Evolutionary conservation across 2,797 vertebrate species (phyloP).

Genomic region (Phoebastria nigripes): DNA sequence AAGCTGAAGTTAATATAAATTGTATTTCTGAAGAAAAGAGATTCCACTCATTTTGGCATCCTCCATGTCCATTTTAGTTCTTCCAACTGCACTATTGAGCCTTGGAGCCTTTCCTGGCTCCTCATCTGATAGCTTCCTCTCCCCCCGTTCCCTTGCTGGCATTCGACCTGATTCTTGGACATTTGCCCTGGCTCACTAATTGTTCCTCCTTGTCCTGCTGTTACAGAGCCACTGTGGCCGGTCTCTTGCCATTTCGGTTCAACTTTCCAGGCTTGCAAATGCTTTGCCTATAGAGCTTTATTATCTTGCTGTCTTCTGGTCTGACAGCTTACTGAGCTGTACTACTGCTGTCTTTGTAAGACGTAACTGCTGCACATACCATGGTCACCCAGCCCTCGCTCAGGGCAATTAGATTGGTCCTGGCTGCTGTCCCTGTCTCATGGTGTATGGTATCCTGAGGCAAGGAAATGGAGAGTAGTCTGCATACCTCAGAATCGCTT

Average conservation of each 20-base stretch:
- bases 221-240: rapidly evolving
- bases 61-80: neutral
- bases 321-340: neutral
- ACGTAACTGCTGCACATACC: rapidly evolving
- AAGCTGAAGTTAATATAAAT: neutral
- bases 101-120: slow-evolving; percentile 33
- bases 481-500: neutral
- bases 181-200: slow-evolving; percentile 5
- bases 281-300: neutral
- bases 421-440: neutral
- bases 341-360: neutral
- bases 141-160: slow-evolving; percentile 6
- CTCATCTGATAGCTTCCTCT: slow-evolving; percentile 39
- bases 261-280: neutral
- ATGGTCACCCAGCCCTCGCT: neutral
- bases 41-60: slow-evolving; percentile 19
- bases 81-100: neutral
- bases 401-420: neutral
- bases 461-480: neutral
- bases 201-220: neutral
- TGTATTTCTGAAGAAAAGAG: neutral
- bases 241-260: neutral
- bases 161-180: neutral
- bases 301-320: neutral
- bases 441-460: neutral